phyloP scores from a whole-genome alignment of 2,888 invertebrate genomes.

The Tolmerus cingulatus region DNA sequence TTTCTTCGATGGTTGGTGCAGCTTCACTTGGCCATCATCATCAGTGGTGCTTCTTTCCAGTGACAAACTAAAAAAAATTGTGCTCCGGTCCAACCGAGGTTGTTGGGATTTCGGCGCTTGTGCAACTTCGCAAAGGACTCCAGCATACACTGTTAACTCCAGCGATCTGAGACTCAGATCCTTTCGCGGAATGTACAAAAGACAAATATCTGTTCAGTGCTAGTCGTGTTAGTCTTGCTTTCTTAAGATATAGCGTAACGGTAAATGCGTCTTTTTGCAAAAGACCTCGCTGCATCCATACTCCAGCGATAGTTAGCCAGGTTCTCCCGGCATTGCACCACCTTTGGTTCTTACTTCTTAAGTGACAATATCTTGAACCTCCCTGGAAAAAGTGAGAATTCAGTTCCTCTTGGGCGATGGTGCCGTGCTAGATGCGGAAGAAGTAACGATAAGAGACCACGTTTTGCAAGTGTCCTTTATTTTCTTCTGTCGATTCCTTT shows the following conservation, averaged over 20 bases:
- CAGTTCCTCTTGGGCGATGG: neutral
- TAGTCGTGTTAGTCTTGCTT: conserved; percentile 29
- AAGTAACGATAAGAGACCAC: neutral
- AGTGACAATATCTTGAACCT: conserved; percentile 1
- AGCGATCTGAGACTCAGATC: neutral
- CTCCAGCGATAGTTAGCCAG: neutral
- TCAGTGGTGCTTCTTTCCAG: neutral
- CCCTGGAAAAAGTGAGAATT: conserved; percentile 25
- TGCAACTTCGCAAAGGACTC: neutral
- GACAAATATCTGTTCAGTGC: conserved; percentile 4
- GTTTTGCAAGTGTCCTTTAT: neutral
- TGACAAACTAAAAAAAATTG: neutral
- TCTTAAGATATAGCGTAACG: conserved; percentile 22
- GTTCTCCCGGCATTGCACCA: neutral
- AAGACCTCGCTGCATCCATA: neutral
- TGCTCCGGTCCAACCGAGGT: neutral
- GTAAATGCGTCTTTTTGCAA: conserved; percentile 19
- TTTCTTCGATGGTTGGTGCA: conserved; percentile 46
- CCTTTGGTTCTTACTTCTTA: neutral
- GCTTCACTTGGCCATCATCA: conserved; percentile 2
- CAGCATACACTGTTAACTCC: neutral
- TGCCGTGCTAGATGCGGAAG: neutral
- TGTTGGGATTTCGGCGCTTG: neutral
- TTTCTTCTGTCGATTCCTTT: neutral
- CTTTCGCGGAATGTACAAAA: conserved; percentile 4